Evolutionary conservation across 1,140 invertebrate species (phyloP).

Genomic region (Episyrphus balteatus): DNA sequence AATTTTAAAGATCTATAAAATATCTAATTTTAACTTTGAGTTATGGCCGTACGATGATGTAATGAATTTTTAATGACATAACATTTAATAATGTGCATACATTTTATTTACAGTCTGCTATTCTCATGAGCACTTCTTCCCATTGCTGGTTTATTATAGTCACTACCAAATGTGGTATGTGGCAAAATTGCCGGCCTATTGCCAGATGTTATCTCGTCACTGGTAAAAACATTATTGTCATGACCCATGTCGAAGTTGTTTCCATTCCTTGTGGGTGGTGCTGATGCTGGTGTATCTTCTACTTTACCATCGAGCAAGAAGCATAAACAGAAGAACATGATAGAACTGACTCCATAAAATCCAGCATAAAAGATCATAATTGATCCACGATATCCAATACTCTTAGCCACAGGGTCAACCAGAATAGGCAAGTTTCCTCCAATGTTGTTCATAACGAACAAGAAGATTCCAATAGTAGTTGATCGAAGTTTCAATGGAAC

Average conservation of each 20-base stretch:
- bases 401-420: constrained; percentile 70
- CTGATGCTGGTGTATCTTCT: not conserved
- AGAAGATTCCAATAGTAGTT: constrained; percentile 71
- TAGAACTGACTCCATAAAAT: constrained; percentile 62
- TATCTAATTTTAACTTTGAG: too few species aligned
- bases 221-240: constrained; percentile 30
- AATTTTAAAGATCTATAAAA: too few species aligned
- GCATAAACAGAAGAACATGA: constrained; percentile 31
- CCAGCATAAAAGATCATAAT: constrained; percentile 80
- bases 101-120: constrained; percentile 28
- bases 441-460: constrained; percentile 87
- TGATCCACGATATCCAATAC: constrained; percentile 67
- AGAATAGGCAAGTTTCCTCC: constrained; percentile 84
- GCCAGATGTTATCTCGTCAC: constrained; percentile 22
- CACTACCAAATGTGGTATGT: constrained; percentile 15
- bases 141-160: constrained; percentile 20
- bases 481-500: constrained; percentile 69
- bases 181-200: constrained; percentile 25
- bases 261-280: not conserved
- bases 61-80: not conserved
- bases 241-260: constrained; percentile 12
- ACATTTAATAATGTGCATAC: not conserved
- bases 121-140: constrained; percentile 15
- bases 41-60: not conserved
- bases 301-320: constrained; percentile 30